These are phyloP conservation scores for Drosophila funebris DNA, from an alignment of 1,140 invertebrate species.

Conservation along the genomic window DNA sequence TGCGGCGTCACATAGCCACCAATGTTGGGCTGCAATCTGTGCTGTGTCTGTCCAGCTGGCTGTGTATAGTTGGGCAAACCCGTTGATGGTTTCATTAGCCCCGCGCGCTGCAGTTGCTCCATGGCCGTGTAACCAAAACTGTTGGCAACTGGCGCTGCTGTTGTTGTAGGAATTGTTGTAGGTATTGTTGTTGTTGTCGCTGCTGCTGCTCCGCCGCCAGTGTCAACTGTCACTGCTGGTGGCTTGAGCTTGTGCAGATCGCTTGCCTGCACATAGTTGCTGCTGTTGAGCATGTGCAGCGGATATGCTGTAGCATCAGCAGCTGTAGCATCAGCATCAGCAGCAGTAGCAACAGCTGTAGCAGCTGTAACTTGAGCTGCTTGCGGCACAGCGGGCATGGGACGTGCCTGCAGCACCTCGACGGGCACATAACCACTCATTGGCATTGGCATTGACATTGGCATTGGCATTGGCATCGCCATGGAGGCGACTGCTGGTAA, in stretches of 20 bases:
- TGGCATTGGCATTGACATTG: slow-evolving; percentile 19
- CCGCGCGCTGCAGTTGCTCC: slow-evolving; percentile 62
- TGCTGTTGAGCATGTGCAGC: slow-evolving; percentile 53
- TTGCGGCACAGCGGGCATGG: neutral
- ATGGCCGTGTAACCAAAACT: slow-evolving; percentile 66
- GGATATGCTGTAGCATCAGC: slow-evolving; percentile 24
- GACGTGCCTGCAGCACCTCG: slow-evolving; percentile 35
- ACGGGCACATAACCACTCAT: slow-evolving; percentile 65
- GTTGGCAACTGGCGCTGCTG: neutral
- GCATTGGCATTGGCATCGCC: slow-evolving; percentile 25
- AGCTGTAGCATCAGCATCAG: too few species aligned
- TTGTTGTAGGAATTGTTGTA: neutral
- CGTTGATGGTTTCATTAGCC: slow-evolving; percentile 52
- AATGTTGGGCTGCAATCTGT: slow-evolving; percentile 52
- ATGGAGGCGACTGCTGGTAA: slow-evolving; percentile 20
- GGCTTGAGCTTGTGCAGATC: slow-evolving; percentile 66
- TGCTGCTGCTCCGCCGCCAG: too few species aligned
- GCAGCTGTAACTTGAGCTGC: neutral
- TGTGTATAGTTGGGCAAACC: neutral
- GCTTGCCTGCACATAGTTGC: slow-evolving; percentile 64
- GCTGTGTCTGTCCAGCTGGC: neutral
- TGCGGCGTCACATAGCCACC: slow-evolving; percentile 69
- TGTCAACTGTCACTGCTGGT: neutral
- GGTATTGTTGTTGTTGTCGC: too few species aligned
- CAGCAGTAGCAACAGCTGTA: neutral